Evolutionary conservation across 2,888 invertebrate genomes (phyloP).

Genomic region (Balanococcus diminutus): DNA sequence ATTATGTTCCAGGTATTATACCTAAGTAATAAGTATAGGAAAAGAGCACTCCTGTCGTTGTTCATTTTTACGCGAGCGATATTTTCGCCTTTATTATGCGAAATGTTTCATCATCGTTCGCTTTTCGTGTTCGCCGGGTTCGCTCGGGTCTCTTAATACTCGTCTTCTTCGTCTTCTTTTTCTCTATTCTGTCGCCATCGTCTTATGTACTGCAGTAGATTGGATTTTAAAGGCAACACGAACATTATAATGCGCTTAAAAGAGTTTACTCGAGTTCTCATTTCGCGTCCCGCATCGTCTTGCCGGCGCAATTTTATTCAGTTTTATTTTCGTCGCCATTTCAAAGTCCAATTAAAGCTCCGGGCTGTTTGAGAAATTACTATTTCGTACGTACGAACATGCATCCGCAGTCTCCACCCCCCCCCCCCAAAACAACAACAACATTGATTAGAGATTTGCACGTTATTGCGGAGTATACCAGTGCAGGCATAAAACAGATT

Average conservation of each 20-base stretch:
- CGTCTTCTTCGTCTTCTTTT: neutral
- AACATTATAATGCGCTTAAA: neutral
- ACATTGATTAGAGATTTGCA: too few relatives aligned
- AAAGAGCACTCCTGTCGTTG: neutral
- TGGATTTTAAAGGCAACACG: conserved; percentile 5
- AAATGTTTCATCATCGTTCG: neutral
- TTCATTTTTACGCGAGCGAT: neutral
- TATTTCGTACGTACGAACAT: neutral
- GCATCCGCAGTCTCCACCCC: too few relatives aligned
- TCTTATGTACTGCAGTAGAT: neutral
- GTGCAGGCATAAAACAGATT: too few relatives aligned
- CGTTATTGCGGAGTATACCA: too few relatives aligned
- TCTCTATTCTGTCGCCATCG: neutral
- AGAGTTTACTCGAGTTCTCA: conserved; percentile 8
- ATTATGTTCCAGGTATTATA: neutral
- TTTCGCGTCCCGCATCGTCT: neutral
- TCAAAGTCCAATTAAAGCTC: neutral
- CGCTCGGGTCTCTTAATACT: neutral
- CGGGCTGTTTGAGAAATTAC: conserved; percentile 4
- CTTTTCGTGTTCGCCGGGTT: neutral
- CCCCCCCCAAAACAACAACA: too few relatives aligned
- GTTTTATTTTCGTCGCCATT: neutral
- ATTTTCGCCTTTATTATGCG: neutral
- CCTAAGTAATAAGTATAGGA: too few relatives aligned
- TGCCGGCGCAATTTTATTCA: neutral